Conservation (phyloP, 2,888 invertebrate species). For the Lottia scabra region DNA sequence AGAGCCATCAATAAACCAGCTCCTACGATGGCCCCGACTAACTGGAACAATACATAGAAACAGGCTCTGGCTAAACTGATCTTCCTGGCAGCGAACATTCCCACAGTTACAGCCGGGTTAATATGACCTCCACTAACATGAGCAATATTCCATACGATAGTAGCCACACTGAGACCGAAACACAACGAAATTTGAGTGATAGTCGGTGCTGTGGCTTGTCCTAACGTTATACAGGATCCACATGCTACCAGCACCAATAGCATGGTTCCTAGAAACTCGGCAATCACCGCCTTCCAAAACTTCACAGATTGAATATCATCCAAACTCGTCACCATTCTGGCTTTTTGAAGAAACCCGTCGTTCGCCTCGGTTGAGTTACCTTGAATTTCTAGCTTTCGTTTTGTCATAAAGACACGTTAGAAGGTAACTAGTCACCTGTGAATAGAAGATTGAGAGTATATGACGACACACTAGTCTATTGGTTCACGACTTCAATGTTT, state of each 20-base stretch:
- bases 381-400: neutral
- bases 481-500: too few relatives aligned
- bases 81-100: conserved; percentile 84
- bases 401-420: neutral
- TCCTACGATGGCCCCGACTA: conserved; percentile 93
- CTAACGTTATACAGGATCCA: conserved; percentile 74
- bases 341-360: conserved; percentile 11
- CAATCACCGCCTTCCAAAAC: conserved; percentile 84
- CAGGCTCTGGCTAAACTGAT: conserved; percentile 86
- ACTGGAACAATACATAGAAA: conserved; percentile 90
- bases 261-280: conserved; percentile 90
- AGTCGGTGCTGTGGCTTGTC: conserved; percentile 15
- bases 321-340: conserved; percentile 39
- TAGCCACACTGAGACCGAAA: conserved; percentile 90
- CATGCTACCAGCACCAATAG: conserved; percentile 88
- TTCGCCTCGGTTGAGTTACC: neutral
- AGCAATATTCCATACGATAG: conserved; percentile 85
- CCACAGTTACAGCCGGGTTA: conserved; percentile 92
- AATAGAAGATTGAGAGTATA: too few relatives aligned
- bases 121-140: conserved; percentile 92
- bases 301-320: conserved; percentile 39
- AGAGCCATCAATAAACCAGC: conserved; percentile 88
- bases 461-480: too few relatives aligned
- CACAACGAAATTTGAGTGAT: conserved; percentile 82
- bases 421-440: too few relatives aligned